These are phyloP conservation scores for Ficedula albicollis DNA, from an alignment of 2,797 vertebrate genomes.

Conservation along the genomic window DNA sequence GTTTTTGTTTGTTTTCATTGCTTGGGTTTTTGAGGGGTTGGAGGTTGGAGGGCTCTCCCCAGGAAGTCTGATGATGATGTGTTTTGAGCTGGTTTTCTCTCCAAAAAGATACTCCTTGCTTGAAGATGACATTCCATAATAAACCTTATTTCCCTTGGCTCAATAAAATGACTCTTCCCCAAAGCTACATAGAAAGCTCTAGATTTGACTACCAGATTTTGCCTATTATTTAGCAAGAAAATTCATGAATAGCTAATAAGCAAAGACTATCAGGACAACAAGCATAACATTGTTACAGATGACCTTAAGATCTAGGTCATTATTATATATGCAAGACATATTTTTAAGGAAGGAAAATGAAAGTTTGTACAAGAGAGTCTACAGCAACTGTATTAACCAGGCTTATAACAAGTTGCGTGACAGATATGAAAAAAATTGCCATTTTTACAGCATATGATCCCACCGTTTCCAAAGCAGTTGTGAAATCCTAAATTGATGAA, in stretches of 20 bases:
- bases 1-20: not conserved
- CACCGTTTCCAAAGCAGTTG: not conserved
- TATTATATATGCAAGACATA: not conserved
- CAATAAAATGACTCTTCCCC: not conserved
- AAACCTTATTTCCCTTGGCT: not conserved
- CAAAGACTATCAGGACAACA: not conserved
- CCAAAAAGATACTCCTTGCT: not conserved
- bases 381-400: not conserved
- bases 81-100: not conserved
- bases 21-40: not conserved
- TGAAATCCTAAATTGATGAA: conserved; percentile 16
- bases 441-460: not conserved
- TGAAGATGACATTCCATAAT: not conserved
- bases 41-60: not conserved
- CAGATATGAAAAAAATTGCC: not conserved
- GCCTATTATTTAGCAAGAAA: not conserved
- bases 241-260: not conserved
- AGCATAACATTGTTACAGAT: not conserved
- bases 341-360: not conserved
- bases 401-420: not conserved
- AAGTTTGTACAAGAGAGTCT: not conserved
- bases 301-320: not conserved
- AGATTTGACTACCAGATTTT: not conserved
- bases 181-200: not conserved
- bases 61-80: not conserved